Evolutionary conservation across 1,140 invertebrate species (phyloP).

Genomic region (Mamestra configurata): DNA sequence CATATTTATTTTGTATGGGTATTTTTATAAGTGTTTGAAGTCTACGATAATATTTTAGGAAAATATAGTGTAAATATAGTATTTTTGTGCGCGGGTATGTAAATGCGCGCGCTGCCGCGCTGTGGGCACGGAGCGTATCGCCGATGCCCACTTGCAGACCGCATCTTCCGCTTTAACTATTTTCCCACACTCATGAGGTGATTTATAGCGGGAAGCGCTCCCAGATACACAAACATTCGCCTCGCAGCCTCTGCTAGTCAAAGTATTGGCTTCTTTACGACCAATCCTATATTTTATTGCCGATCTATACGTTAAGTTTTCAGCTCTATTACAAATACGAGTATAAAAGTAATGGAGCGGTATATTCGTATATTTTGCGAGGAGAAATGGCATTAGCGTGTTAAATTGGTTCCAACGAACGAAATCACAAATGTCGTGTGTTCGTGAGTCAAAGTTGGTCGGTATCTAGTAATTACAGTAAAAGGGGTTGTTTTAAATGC

Average conservation of each 20-base stretch:
- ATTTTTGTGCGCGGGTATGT: slow-evolving; percentile 30
- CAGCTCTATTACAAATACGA: slow-evolving; percentile 55
- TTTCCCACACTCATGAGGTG: slow-evolving; percentile 68
- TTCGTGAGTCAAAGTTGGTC: slow-evolving; percentile 48
- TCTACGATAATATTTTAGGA: slow-evolving; percentile 5
- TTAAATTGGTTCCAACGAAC: slow-evolving; percentile 44
- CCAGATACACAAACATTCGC: slow-evolving; percentile 63
- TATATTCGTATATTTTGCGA: slow-evolving; percentile 30
- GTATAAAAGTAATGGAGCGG: slow-evolving; percentile 41
- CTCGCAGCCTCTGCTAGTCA: slow-evolving; percentile 58
- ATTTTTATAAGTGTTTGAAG: slow-evolving; percentile 9
- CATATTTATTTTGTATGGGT: slow-evolving; percentile 28
- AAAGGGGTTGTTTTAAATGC: slow-evolving; percentile 70
- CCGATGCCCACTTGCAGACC: slow-evolving; percentile 63
- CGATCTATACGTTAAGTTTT: slow-evolving; percentile 63
- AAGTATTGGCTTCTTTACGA: slow-evolving; percentile 70
- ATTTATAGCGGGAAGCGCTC: slow-evolving; percentile 72
- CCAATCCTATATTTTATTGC: slow-evolving; percentile 68
- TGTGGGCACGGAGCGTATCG: slow-evolving; percentile 54
- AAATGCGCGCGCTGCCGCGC: slow-evolving; percentile 46
- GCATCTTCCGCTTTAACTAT: slow-evolving; percentile 66
- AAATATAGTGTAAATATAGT: slow-evolving; percentile 17
- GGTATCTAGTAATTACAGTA: slow-evolving; percentile 68
- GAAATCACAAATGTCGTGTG: slow-evolving; percentile 45
- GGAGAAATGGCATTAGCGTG: slow-evolving; percentile 29